Evolutionary conservation across 2,113 vertebrate genomes (phyloP), one percentile per base, ranked within the genome.

Genomic region (Rafetus swinhoei): DNA sequence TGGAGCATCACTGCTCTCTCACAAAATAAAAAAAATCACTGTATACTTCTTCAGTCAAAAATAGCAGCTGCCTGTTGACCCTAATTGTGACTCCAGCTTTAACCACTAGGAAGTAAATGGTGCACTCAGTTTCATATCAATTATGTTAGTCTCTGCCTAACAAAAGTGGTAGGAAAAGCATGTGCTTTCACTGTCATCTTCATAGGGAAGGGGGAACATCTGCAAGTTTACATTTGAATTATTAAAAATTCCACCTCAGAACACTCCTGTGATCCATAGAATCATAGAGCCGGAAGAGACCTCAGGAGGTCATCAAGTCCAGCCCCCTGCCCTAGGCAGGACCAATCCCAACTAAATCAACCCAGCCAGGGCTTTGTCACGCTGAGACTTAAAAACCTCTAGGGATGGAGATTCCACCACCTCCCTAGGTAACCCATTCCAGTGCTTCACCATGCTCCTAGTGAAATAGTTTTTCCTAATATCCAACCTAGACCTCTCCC

Each of bases 1-100:
- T 85, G 57, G 35, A 35, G 80, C 88, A 72, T 24, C 6, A 8
- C 19, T 24, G 59, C 76, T 82, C 27, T 24, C 19, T 84, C 82
- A 76, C 60, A 94, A 88, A 87, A 72, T 22, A 27, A 88, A 77
- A 90, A 77, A 32, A 90, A 83, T 7, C 79, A 50, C 29, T 88
- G 9, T 8, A 91, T 95, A 92, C 83, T 96, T 95, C 57, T 85
- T 57, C 55, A 25, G n/a, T 57, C 92, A 39, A 81, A 62, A 91
- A 85, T 21, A 87, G 5, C 0, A 4, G 0, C 12, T 84, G 29
- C 69, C n/a, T 76, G 19, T 55, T 89, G 25, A 50, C 13, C 80
- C 79, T 76, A 45, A 45, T 7, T 76, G 35, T 76, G 72, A 45
- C 35, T 45, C 72, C 21, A 57, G 86, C 69, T 85, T 88, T 21